Conservation (phyloP, 2,797 vertebrate species). For the Ispidina picta region DNA sequence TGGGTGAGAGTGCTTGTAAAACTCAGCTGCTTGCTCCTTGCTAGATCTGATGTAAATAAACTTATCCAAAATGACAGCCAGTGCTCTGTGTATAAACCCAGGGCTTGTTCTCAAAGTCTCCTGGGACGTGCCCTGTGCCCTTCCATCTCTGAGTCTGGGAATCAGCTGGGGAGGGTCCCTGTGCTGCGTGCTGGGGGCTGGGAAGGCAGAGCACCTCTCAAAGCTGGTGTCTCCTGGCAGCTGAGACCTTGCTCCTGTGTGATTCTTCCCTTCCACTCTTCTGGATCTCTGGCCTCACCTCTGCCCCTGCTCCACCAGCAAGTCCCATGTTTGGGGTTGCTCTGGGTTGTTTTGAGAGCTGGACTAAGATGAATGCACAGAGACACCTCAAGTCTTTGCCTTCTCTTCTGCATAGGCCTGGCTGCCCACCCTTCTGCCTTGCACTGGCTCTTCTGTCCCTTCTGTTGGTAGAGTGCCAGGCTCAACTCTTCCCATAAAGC, state of each 20-base stretch:
- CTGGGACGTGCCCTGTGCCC: background rate
- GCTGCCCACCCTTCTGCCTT: background rate
- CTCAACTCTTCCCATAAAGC: background rate
- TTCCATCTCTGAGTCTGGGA: background rate
- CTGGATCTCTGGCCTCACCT: background rate
- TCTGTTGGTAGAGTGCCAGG: background rate
- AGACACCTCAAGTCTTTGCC: background rate
- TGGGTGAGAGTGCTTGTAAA: background rate
- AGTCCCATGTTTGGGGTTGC: background rate
- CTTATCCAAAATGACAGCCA: background rate
- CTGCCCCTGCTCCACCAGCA: background rate
- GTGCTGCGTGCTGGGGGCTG: accelerated
- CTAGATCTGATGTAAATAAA: background rate
- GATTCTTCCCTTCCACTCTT: background rate
- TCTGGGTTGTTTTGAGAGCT: background rate
- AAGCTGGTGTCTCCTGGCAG: accelerated
- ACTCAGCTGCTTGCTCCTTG: background rate
- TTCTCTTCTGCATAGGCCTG: background rate
- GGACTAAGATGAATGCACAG: background rate
- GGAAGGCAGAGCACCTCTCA: accelerated
- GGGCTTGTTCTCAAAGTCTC: background rate
- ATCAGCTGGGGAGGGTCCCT: background rate
- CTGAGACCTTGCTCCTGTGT: background rate
- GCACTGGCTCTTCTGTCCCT: background rate
- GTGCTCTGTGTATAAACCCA: background rate